phyloP scores from a whole-genome alignment of 2,888 invertebrate species.

The Pomacea canaliculata region DNA sequence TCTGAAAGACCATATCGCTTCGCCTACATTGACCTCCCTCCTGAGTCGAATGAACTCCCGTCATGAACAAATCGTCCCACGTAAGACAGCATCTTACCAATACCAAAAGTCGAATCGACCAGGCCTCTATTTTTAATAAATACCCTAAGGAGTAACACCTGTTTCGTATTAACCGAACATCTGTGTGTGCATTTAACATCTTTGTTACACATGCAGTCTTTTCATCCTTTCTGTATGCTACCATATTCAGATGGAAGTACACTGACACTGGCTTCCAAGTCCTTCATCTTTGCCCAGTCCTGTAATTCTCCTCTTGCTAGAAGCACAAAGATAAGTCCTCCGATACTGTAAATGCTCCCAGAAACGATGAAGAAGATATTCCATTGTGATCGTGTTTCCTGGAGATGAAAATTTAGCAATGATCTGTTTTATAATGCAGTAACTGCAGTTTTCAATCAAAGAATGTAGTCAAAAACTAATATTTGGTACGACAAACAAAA shows the following conservation, averaged over 20 bases:
- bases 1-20: no score
- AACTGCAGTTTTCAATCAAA: background rate
- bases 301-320: constrained; percentile 30
- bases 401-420: background rate
- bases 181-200: no score
- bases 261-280: background rate
- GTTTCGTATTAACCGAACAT: no score
- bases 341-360: constrained; percentile 17
- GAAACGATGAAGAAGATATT: constrained; percentile 30
- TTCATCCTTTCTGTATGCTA: background rate
- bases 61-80: no score
- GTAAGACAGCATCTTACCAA: no score
- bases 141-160: no score
- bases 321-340: constrained; percentile 21
- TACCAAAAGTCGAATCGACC: no score
- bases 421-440: background rate
- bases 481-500: background rate
- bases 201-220: no score
- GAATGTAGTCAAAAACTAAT: background rate
- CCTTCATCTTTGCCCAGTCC: constrained; percentile 13
- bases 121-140: no score
- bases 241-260: background rate
- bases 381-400: constrained; percentile 26
- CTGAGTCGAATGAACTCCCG: no score
- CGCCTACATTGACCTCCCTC: no score